Base-by-base conservation (phyloP, 2,888 invertebrate genomes). In the Schizotus pectinicornis region DNA sequence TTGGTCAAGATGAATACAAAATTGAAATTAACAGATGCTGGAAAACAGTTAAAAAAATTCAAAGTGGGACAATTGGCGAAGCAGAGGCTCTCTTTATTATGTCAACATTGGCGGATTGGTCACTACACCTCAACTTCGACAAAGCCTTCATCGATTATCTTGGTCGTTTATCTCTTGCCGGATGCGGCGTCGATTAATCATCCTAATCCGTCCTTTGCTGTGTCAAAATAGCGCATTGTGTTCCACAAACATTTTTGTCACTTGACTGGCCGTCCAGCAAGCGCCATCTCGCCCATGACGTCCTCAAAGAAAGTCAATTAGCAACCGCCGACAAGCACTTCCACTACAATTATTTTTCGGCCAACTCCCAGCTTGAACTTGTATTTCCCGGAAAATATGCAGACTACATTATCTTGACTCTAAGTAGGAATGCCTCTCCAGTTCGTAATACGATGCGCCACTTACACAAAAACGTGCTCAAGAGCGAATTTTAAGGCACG, bases 401-500 rank as follows among this genome's bases (percentile, higher is more conserved):
- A 47, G 53, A 36, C 48, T 32, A 43, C 43, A 56, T 49, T 56
- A 50, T 58, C 53, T 53, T 48, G 48, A 58, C 52, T 58, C 14
- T 32, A 43, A 42, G 36, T 11, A 43, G 43, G 56, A 42, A 54
- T 46, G 58, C 51, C 47, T 31, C 54, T 57, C 50, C 36, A 54
- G 49, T 61, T 67, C 43, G 69, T 60, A 69, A 69, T 61, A 68
- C 63, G 66, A 69, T 67, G 65, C 62, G 61, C 58, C 67, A 65
- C 67, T 67, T 60, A 54, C 60, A 62, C 56, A 62, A 64, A 62
- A 67, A 72, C 72, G 72, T 72, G 72, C 71, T 66, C 65, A 67
- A 71, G 72, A 66, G 69, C 61, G 56, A 63, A 69, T 67, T 67
- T 69, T 67, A 58, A 63, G 67, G 69, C 71, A 72, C 69, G 70